Conservation (phyloP, 2,888 invertebrate genomes). For the Drosophila tripunctata region DNA sequence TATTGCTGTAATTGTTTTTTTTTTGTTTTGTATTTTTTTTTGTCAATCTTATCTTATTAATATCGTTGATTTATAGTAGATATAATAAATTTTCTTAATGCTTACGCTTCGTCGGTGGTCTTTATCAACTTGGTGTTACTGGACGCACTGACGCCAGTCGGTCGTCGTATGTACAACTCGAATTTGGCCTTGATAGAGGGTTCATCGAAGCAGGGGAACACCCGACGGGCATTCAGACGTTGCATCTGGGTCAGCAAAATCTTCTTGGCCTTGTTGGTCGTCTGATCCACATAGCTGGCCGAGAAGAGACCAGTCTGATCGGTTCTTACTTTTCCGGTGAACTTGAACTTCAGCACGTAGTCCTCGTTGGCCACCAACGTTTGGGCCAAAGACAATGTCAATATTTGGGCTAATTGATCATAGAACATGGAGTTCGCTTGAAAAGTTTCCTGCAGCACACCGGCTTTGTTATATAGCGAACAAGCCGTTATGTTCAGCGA, state of each 20-base stretch:
- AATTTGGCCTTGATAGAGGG: conserved; percentile 89
- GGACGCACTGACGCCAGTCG: conserved; percentile 75
- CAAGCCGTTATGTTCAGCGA: conserved; percentile 52
- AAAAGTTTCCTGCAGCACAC: conserved; percentile 24
- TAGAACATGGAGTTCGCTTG: conserved; percentile 41
- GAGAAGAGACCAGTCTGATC: conserved; percentile 74
- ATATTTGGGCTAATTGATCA: conserved; percentile 81
- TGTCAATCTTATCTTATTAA: no score
- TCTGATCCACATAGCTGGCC: conserved; percentile 65
- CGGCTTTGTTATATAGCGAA: conserved; percentile 36
- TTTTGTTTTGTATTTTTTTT: no score
- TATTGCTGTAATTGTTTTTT: conserved; percentile 46
- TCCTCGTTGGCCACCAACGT: conserved; percentile 77
- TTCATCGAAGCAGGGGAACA: conserved; percentile 92
- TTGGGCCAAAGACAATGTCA: conserved; percentile 83
- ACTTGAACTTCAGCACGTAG: conserved; percentile 85
- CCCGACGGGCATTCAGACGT: conserved; percentile 87
- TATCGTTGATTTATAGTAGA: background rate
- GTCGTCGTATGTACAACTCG: conserved; percentile 86
- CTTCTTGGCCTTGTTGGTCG: conserved; percentile 61
- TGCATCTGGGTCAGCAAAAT: conserved; percentile 88
- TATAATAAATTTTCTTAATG: background rate
- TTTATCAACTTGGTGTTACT: conserved; percentile 72
- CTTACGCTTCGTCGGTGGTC: conserved; percentile 59
- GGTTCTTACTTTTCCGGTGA: conserved; percentile 85